Evolutionary conservation across 2,113 vertebrate species (phyloP).

Genomic region (Solenodon paradoxus): DNA sequence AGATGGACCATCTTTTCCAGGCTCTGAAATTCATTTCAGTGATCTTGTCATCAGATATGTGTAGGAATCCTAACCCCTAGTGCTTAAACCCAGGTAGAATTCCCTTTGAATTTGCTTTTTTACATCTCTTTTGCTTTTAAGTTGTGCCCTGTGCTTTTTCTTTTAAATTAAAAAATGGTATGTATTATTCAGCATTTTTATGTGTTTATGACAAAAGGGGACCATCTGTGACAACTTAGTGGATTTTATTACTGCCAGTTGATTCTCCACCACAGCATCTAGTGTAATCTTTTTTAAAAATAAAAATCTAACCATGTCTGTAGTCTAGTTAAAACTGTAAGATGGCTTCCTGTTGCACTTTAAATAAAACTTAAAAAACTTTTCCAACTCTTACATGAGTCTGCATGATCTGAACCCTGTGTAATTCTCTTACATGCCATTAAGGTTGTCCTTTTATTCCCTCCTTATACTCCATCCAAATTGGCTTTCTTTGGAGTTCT

Average conservation of each 20-base stretch:
- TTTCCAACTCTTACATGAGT: not conserved
- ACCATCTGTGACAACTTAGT: not conserved
- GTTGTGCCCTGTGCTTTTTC: not conserved
- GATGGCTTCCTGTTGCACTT: not conserved
- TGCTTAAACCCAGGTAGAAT: not conserved
- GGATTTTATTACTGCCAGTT: not conserved
- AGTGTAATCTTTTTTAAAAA: constrained; percentile 12
- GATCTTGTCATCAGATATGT: not conserved
- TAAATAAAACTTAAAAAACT: not conserved
- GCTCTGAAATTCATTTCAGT: not conserved
- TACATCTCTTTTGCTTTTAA: not conserved
- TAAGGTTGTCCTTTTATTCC: not conserved
- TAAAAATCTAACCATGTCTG: not conserved
- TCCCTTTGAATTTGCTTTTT: not conserved
- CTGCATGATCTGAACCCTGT: not conserved
- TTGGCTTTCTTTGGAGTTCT: not conserved
- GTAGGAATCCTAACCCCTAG: not conserved
- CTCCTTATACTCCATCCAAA: not conserved
- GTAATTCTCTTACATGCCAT: not conserved
- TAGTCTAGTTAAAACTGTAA: not conserved
- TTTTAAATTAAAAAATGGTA: not conserved
- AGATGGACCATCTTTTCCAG: not conserved
- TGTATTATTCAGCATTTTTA: not conserved
- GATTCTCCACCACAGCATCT: not conserved
- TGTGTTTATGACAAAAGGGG: constrained; percentile 10